Evolutionary conservation across 2,888 invertebrate genomes (phyloP), one percentile per base, ranked within the genome.

Genomic region (Agrochola lychnidis): DNA sequence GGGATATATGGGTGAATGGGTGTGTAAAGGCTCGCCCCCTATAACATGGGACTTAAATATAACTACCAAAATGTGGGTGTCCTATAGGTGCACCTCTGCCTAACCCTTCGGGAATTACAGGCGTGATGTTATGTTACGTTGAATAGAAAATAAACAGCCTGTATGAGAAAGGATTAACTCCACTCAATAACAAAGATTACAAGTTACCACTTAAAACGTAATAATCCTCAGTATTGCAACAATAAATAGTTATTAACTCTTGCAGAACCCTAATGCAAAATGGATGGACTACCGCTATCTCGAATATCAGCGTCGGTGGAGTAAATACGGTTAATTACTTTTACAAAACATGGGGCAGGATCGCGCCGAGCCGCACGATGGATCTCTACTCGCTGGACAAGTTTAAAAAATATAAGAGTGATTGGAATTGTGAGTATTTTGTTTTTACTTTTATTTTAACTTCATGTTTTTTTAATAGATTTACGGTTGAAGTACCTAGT

Each of bases 401-500:
- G 66, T 90, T 90, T 79, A 85, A 88, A 78, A 89, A 79, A 53
- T 90, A 90, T 67, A 89, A 90, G 78, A 89, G 73, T 56, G 89
- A 90, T 79, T 91, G 90, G 90, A 88, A 82, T 36, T 90, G 90
- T 91, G 9, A 91, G 91, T 90, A 68, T 59, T 67, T 45, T 30
- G 4, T n/a, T 36, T 2, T 42, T 22, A 30, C 22, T 0, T 45
- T 56, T 64, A 19, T 64, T 40, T 25, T 61, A 45, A 6, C 6
- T 22, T 40, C 7, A 4, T 42, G n/a, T 25, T n/a, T 19, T 48
- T 45, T 4, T 4, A 36, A 5, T 22, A 22, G 10, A 53, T 53
- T 53, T 53, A 53, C 9, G 3, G 45, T 45, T 45, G 14, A 51
- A 22, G 51, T 12, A 53, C 53, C 22, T 9, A 45, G 45, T 45